phyloP scores from a whole-genome alignment of 2,888 invertebrate genomes.

The Acronicta leporina region DNA sequence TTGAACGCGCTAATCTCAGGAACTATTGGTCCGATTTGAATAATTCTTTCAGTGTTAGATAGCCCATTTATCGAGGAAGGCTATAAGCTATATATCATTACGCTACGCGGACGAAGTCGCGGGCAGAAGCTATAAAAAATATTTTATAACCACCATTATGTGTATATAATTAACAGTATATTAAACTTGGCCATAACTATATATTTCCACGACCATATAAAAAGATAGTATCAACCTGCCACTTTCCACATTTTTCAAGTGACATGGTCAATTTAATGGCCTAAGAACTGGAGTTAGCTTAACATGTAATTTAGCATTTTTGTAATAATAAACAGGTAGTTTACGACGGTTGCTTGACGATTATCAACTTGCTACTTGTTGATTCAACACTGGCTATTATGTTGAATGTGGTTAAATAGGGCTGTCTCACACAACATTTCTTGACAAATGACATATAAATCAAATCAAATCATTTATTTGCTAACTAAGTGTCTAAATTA shows the following conservation, averaged over 20 bases:
- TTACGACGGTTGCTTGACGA: constrained; percentile 69
- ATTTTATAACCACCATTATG: neutral
- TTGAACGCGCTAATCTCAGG: no score
- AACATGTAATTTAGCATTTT: constrained; percentile 71
- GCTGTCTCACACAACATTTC: constrained; percentile 14
- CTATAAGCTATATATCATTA: no score
- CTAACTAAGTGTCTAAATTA: no score
- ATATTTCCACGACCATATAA: neutral
- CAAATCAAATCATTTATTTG: no score
- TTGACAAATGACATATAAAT: no score
- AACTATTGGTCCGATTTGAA: no score
- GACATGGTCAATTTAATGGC: constrained; percentile 28
- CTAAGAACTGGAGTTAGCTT: constrained; percentile 64
- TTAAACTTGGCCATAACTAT: constrained; percentile 26
- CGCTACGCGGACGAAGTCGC: no score
- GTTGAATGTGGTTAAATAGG: constrained; percentile 31
- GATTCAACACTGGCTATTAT: constrained; percentile 62
- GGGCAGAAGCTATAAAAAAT: no score
- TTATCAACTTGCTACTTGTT: constrained; percentile 64
- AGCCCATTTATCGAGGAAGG: no score
- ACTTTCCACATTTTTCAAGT: constrained; percentile 18
- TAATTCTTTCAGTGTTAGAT: no score
- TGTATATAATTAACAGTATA: constrained; percentile 18
- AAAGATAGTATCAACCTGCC: constrained; percentile 39
- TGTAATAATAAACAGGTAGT: constrained; percentile 67